phyloP scores from a whole-genome alignment of 2,113 vertebrate species.

The Petrocephalus microphthalmus region DNA sequence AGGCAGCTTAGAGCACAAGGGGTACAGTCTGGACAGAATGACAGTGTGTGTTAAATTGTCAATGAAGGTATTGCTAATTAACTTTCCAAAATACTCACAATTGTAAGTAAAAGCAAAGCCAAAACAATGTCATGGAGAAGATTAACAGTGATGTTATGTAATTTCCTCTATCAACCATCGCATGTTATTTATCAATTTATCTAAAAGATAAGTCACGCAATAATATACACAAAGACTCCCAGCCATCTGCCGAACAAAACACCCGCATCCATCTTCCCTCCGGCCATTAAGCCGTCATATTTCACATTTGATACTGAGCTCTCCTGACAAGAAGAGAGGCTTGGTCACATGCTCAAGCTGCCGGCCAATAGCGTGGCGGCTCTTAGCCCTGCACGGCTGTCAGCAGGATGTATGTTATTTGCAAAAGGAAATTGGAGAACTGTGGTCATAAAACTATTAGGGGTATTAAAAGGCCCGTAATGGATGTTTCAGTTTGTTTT shows the following conservation, averaged over 20 bases:
- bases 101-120: slow-evolving; percentile 2
- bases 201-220: neutral
- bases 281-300: neutral
- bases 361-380: neutral
- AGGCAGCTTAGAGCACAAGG: neutral
- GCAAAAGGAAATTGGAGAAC: slow-evolving; percentile 40
- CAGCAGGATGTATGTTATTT: slow-evolving; percentile 40
- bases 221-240: slow-evolving; percentile 2
- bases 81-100: neutral
- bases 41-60: neutral
- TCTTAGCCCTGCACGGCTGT: neutral
- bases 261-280: neutral
- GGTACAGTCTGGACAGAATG: neutral
- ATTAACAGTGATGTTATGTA: neutral
- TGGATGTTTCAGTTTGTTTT: slow-evolving; percentile 13
- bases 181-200: slow-evolving; percentile 4
- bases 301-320: neutral
- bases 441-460: slow-evolving; percentile 35
- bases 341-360: neutral
- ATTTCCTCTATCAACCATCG: neutral
- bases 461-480: neutral
- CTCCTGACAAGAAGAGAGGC: neutral
- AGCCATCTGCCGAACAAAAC: neutral
- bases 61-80: neutral
- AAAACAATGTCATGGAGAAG: neutral